Evolutionary conservation across 2,888 invertebrate genomes (phyloP), one percentile per base, ranked within the genome.

Genomic region (Sminthurides aquaticus): DNA sequence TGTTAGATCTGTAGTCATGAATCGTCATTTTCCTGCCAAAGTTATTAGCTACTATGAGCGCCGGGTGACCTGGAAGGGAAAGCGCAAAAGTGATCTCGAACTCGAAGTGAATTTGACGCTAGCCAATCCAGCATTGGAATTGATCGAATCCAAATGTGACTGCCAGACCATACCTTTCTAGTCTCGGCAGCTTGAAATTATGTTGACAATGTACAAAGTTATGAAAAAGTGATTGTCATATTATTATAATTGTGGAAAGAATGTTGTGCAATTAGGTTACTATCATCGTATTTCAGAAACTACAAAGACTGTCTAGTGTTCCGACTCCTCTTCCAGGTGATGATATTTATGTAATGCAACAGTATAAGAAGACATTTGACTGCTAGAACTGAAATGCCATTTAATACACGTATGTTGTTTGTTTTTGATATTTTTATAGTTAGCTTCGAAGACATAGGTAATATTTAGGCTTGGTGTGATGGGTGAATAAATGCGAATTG

Each of bases 41-140:
- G 60, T 66, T 1, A 66, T 62, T 20, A 0, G 29, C 8, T 66
- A 57, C n/a, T 66, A 49, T 26, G 60, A 66, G 55, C 58, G 27
- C n/a, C 28, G 62, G 22, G 48, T 65, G 2, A 5, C 20, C 2
- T 58, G 55, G 28, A 18, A 22, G 24, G n/a, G n/a, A n/a, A n/a
- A n/a, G n/a, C n/a, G n/a, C n/a, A 25, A 56, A 22, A 18, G 8
- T 26, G 15, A 26, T 8, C 5, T 8, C 25, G 18, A 27, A 22
- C 20, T 52, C 52, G 20, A 52, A 52, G 52, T 52, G 15, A 15
- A 22, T 20, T 22, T 52, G 52, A 8, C 8, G 8, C 3, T 20
- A 20, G 8, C 20, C 15, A 52, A 52, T 20, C 52, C 20, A 15
- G 52, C 52, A 8, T 20, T 8, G 5, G 5, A 5, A 18, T 20